phyloP scores from a whole-genome alignment of 64 coral and sea anemone species.

The Porites lutea region DNA sequence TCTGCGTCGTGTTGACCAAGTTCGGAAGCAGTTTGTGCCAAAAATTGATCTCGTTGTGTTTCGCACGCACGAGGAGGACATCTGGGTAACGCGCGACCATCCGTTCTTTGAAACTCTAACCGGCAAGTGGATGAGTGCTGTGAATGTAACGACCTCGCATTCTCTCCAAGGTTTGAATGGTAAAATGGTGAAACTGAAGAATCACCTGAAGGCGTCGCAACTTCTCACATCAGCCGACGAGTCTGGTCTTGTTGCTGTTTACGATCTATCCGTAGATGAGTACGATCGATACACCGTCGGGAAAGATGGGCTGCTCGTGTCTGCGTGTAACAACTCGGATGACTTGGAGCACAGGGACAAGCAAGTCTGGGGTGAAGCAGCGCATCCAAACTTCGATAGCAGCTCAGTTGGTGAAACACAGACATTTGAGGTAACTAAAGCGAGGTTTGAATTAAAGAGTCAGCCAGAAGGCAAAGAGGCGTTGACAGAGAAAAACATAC shows the following conservation, averaged over 20 bases:
- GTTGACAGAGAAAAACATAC: no score
- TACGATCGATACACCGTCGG: conserved; percentile 95
- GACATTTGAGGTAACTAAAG: background rate
- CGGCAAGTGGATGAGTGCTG: conserved; percentile 69
- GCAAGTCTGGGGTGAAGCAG: conserved; percentile 73
- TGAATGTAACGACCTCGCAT: conserved; percentile 61
- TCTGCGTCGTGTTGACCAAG: conserved; percentile 75
- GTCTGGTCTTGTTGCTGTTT: conserved; percentile 57
- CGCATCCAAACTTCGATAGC: conserved; percentile 9
- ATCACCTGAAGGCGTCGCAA: conserved; percentile 45
- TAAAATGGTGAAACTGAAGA: conserved; percentile 51
- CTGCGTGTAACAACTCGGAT: conserved; percentile 57
- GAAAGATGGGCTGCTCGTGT: conserved; percentile 73
- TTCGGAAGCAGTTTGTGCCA: conserved; percentile 62
- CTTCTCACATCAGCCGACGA: conserved; percentile 6
- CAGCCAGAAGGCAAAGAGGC: no score
- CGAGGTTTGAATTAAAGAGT: no score
- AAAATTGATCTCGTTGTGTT: conserved; percentile 68
- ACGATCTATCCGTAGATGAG: conserved; percentile 83
- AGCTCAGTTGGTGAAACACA: background rate
- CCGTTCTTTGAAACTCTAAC: conserved; percentile 57
- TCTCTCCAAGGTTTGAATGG: conserved; percentile 67
- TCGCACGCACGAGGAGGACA: conserved; percentile 60
- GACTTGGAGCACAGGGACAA: conserved; percentile 55
- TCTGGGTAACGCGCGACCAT: conserved; percentile 79